Base-by-base conservation (phyloP, 2,888 invertebrate species). In the Papilio gigon region DNA sequence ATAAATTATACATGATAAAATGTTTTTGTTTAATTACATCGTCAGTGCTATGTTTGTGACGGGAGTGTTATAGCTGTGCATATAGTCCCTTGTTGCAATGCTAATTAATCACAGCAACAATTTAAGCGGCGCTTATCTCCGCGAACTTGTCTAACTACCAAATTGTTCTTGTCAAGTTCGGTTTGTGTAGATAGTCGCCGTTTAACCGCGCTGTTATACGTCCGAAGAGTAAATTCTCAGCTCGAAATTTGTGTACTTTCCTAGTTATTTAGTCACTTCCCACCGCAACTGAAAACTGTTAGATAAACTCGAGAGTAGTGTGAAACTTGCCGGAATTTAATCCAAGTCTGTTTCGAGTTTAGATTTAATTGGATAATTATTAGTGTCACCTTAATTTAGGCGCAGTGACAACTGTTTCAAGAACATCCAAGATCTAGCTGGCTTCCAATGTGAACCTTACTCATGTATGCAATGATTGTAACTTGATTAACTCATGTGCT, bases 101-200 rank as follows among this genome's bases (percentile, higher is more conserved):
- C 64, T 70, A 71, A 84, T 86, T 84, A 84, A 84, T 84, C 80
- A 81, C 80, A 68, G 72, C 75, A 82, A 82, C 84, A 79, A 80
- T 84, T 83, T 78, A 71, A 79, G 80, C 77, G 76, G 76, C 74
- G 75, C 72, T 82, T 83, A 82, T 82, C 79, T 81, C 73, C 72
- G 79, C 75, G 79, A 81, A 81, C 81, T 83, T 81, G 82, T 79
- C 79, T 79, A 84, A 86, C 82, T 84, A 76, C 79, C 80, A 82
- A 84, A 83, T 83, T 84, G 82, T 84, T 83, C 78, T 76, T 75
- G 75, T 79, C 74, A 76, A 83, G 79, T 82, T 81, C 75, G 79
- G 80, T 80, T 76, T 76, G 74, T 74, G 72, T 76, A 78, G 77
- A 75, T 77, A 72, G 76, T 75, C 74, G 74, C 75, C 75, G 73